Base-by-base conservation (phyloP, 2,797 vertebrate species). In the Chanos chanos region DNA sequence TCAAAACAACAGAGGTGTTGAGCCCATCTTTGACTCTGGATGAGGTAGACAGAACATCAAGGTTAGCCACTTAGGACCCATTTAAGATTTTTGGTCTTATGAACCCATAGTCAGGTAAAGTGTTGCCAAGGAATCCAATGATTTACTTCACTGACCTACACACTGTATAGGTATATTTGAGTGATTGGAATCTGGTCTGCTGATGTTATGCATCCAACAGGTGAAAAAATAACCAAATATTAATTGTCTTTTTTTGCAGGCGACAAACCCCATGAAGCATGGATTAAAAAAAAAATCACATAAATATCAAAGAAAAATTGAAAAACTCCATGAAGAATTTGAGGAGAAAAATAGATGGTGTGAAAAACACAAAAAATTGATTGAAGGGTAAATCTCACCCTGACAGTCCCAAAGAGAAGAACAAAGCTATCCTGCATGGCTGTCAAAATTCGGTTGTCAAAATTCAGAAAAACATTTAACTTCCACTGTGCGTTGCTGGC, bases 231-330 rank as follows among this genome's bases (percentile, higher is more conserved):
- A n/a, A n/a, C n/a, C n/a, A n/a, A n/a, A n/a, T n/a, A n/a, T n/a
- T n/a, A n/a, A n/a, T n/a, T 53, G 18, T 55, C n/a, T n/a, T n/a
- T 37, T 25, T 55, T 55, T 33, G 50, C 31, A 53, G 50, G 19
- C 50, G 53, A 37, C 8, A 18, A 37, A 3, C 19, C 18, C 30
- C 53, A 43, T 54, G 54, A 44, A 24, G 19, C 57, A 36, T 55
- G 3, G 54, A 5, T 7, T 30, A n/a, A 39, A 30, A 30, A 54
- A 51, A 9, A 3, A 21, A 21, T 34, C 2, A 31, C 1, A 37
- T 39, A 24, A 12, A n/a, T 25, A 12, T 22, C 21, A 21, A 19
- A 51, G 25, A 13, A 30, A 15, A 2, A 33, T 16, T 28, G 5
- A 15, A 50, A 30, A 24, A 25, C 48, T 28, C 34, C 34, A 34